A percentile compares a stretch with the other conserved stretches of the same genome.
Conservation (phyloP, 2,888 invertebrate genomes). For the Ethmia dodecea region DNA sequence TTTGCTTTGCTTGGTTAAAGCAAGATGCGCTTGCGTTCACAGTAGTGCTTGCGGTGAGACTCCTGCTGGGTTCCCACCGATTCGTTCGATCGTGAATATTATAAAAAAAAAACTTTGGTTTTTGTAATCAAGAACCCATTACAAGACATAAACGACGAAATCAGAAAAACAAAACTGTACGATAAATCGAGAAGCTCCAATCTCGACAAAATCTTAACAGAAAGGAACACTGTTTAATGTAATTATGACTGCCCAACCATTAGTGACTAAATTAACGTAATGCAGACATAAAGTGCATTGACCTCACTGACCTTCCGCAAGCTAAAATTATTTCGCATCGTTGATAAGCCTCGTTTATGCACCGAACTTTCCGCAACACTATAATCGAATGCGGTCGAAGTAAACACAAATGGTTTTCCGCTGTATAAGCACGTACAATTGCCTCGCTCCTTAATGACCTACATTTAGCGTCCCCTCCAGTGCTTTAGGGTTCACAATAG, state of each 20-base stretch:
- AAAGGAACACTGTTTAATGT: too few species aligned
- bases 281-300: conserved; percentile 42
- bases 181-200: background rate
- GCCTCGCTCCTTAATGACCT: conserved; percentile 56
- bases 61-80: conserved; percentile 66
- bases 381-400: conserved; percentile 30
- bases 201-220: too few species aligned
- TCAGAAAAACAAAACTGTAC: conserved; percentile 25
- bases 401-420: conserved; percentile 40
- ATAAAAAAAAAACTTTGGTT: conserved; percentile 29
- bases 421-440: conserved; percentile 36
- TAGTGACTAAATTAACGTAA: too few species aligned
- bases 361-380: conserved; percentile 27
- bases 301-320: conserved; percentile 66
- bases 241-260: too few species aligned
- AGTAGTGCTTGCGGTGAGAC: conserved; percentile 50
- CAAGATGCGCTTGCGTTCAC: conserved; percentile 40
- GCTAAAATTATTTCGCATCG: conserved; percentile 33
- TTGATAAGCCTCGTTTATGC: conserved; percentile 37
- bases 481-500: conserved; percentile 63
- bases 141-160: conserved; percentile 26
- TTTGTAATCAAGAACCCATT: conserved; percentile 41
- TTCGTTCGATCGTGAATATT: conserved; percentile 42
- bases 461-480: conserved; percentile 66
- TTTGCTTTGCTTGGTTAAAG: conserved; percentile 63